phyloP scores from a whole-genome alignment of 1,140 invertebrate species.

The Paraescarpia echinospica region DNA sequence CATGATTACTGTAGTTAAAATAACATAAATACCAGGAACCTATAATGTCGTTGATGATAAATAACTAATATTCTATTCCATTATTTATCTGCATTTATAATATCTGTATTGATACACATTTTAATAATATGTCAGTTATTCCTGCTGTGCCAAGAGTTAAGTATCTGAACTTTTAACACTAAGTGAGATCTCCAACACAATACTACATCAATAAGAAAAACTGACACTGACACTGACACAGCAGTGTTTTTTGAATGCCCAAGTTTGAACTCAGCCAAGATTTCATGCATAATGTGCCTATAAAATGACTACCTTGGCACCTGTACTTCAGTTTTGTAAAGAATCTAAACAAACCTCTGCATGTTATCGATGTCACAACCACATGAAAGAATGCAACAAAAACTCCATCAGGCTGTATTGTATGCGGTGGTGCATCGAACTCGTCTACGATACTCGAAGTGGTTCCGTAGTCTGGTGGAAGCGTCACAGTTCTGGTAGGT shows the following conservation, averaged over 20 bases:
- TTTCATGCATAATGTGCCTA: not conserved
- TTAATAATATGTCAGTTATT: not conserved
- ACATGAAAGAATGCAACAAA: not conserved
- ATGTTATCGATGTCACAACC: not conserved
- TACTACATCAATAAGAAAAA: not conserved
- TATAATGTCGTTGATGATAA: not conserved
- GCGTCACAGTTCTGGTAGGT: not conserved
- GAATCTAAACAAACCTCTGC: not conserved
- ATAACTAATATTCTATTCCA: not conserved
- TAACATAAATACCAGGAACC: not conserved
- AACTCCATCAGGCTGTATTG: not conserved
- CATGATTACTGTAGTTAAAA: not conserved
- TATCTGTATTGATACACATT: not conserved
- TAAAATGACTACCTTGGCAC: not conserved
- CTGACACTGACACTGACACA: not conserved
- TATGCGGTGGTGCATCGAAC: not conserved
- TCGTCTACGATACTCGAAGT: not conserved
- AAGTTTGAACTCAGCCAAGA: not conserved
- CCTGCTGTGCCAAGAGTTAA: not conserved
- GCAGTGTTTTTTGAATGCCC: not conserved
- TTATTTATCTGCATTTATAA: not conserved
- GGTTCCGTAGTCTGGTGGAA: no score
- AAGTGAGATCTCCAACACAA: not conserved
- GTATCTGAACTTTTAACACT: not conserved
- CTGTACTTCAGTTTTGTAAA: not conserved